Conservation (phyloP, 2,113 vertebrate species). For the Hydropotes inermis region DNA sequence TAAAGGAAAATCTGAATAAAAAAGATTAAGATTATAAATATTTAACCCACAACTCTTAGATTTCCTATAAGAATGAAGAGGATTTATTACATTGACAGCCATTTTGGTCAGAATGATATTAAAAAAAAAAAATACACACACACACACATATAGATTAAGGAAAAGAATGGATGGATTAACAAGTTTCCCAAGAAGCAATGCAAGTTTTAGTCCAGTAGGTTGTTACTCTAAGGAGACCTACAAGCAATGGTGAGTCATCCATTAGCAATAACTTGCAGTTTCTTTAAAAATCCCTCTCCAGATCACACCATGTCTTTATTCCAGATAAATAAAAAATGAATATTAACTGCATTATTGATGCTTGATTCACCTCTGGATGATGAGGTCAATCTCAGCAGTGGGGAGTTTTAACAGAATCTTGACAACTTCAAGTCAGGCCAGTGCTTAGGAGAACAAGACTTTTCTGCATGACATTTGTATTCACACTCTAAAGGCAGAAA, state of each 20-base stretch:
- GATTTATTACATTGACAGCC: not conserved
- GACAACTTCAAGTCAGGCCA: not conserved
- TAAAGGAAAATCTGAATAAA: not conserved
- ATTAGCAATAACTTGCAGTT: not conserved
- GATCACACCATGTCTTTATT: not conserved
- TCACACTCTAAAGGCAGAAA: not conserved
- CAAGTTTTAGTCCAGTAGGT: not conserved
- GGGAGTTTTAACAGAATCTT: not conserved
- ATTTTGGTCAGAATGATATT: not conserved
- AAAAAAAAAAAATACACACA: not conserved
- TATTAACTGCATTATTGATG: not conserved
- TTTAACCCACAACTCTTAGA: not conserved
- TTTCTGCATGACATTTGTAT: not conserved
- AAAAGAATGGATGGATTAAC: not conserved
- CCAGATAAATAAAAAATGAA: slow-evolving; percentile 29
- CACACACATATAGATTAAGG: not conserved
- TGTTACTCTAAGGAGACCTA: not conserved
- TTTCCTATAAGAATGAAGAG: not conserved
- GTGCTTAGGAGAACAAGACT: not conserved
- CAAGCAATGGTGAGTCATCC: not conserved
- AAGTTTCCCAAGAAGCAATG: not conserved
- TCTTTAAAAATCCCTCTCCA: not conserved
- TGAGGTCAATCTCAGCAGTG: not conserved
- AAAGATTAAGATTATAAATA: not conserved
- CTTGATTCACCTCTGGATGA: not conserved